phyloP scores from a whole-genome alignment of 2,888 invertebrate genomes.

The Ochlodes sylvanus region DNA sequence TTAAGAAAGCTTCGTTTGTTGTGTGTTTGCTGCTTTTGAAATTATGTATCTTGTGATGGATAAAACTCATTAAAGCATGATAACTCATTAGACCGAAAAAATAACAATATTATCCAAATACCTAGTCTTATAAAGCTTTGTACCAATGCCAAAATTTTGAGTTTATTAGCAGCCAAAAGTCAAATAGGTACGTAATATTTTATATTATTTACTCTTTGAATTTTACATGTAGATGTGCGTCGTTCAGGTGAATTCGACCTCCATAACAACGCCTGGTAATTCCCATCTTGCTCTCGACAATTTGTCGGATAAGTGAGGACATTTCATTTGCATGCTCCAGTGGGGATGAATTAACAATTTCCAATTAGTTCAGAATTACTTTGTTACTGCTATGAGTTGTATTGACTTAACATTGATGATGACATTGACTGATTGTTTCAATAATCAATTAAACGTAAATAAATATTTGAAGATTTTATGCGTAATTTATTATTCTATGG shows the following conservation, averaged over 20 bases:
- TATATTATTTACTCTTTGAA: background rate
- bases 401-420: background rate
- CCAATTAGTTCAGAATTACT: conserved; percentile 26
- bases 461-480: too few species aligned
- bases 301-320: conserved; percentile 29
- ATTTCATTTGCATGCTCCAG: conserved; percentile 29
- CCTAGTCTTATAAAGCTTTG: too few species aligned
- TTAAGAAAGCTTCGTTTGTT: too few species aligned
- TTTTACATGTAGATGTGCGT: background rate
- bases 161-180: too few species aligned
- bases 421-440: background rate
- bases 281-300: conserved; percentile 24
- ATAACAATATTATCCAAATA: too few species aligned
- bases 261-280: conserved; percentile 18
- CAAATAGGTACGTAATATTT: too few species aligned
- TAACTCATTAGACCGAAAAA: too few species aligned
- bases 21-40: too few species aligned
- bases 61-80: too few species aligned
- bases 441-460: background rate
- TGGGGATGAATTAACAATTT: conserved; percentile 30
- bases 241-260: conserved; percentile 6
- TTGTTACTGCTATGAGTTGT: conserved; percentile 18
- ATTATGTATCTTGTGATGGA: too few species aligned
- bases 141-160: too few species aligned
- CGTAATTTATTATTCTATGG: too few species aligned